These are phyloP conservation scores for Lycia hirtaria DNA, from an alignment of 2,888 invertebrate genomes.

Conservation along the genomic window DNA sequence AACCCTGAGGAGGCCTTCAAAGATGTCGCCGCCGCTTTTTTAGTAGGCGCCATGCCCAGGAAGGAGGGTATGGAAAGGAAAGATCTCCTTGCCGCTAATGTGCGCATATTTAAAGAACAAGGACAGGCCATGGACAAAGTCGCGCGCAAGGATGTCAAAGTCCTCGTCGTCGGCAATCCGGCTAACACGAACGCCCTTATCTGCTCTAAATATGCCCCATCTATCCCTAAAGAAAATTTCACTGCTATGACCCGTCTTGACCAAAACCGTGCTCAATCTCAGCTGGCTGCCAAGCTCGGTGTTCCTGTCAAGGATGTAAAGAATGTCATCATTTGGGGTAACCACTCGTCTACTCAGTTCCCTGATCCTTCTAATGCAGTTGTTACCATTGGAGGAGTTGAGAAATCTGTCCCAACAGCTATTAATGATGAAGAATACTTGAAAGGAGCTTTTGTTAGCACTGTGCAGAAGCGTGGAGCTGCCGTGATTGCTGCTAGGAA, in stretches of 20 bases:
- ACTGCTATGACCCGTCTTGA: slow-evolving; percentile 99
- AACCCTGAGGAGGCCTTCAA: slow-evolving; percentile 97
- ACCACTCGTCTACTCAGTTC: slow-evolving; percentile 99
- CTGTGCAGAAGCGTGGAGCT: slow-evolving; percentile 98
- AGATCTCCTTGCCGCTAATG: slow-evolving; percentile 98
- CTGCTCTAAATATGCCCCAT: slow-evolving; percentile 97
- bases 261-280: slow-evolving; percentile 98
- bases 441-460: slow-evolving; percentile 93
- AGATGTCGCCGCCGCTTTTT: slow-evolving; percentile 97
- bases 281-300: slow-evolving; percentile 90
- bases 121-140: slow-evolving; percentile 96
- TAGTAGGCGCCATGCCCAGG: slow-evolving; percentile 99
- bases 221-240: slow-evolving; percentile 98
- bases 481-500: slow-evolving; percentile 98
- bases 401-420: slow-evolving; percentile 87
- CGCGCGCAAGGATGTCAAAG: slow-evolving; percentile 97
- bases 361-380: slow-evolving; percentile 94
- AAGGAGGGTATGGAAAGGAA: slow-evolving; percentile 99
- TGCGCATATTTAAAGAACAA: slow-evolving; percentile 98
- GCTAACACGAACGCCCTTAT: slow-evolving; percentile 99
- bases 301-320: slow-evolving; percentile 90
- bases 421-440: slow-evolving; percentile 94
- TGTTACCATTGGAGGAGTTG: slow-evolving; percentile 82
- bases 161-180: slow-evolving; percentile 98
- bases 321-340: slow-evolving; percentile 99